Conservation (phyloP, 2,888 invertebrate genomes). For the Hofmannophila pseudospretella region DNA sequence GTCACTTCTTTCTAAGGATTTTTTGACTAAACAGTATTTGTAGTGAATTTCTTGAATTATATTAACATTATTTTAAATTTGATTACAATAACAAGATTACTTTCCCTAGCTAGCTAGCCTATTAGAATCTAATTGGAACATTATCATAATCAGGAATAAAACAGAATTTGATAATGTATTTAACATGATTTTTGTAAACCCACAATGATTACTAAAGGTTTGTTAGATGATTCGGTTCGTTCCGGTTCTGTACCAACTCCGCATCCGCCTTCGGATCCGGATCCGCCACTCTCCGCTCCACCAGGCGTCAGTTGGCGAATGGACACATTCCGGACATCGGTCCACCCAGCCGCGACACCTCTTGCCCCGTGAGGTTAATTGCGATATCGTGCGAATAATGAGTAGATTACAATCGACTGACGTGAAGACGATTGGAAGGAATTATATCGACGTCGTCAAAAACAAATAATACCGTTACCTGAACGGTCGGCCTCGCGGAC, state of each 20-base stretch:
- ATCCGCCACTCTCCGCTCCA: too few relatives aligned
- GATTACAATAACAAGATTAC: too few relatives aligned
- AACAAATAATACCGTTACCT: constrained; percentile 74
- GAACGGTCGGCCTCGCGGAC: constrained; percentile 42
- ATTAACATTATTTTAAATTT: too few relatives aligned
- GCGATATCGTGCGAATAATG: constrained; percentile 1
- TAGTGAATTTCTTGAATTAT: too few relatives aligned
- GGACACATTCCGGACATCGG: background rate
- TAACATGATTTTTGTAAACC: too few relatives aligned
- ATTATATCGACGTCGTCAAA: constrained; percentile 64
- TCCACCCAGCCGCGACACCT: background rate
- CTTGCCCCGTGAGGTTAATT: background rate
- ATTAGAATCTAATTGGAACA: constrained; percentile 4
- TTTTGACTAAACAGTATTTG: too few relatives aligned
- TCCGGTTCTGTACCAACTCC: background rate
- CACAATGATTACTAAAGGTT: too few relatives aligned
- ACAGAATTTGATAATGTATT: background rate
- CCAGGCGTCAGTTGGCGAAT: too few relatives aligned
- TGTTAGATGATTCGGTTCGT: background rate
- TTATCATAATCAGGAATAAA: background rate
- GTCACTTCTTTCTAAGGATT: too few relatives aligned
- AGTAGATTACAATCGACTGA: constrained; percentile 26
- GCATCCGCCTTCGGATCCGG: background rate
- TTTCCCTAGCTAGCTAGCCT: constrained; percentile 6
- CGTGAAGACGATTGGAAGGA: constrained; percentile 28